Evolutionary conservation across 1,140 invertebrate species (phyloP).

Genomic region (Sitobion miscanthi): DNA sequence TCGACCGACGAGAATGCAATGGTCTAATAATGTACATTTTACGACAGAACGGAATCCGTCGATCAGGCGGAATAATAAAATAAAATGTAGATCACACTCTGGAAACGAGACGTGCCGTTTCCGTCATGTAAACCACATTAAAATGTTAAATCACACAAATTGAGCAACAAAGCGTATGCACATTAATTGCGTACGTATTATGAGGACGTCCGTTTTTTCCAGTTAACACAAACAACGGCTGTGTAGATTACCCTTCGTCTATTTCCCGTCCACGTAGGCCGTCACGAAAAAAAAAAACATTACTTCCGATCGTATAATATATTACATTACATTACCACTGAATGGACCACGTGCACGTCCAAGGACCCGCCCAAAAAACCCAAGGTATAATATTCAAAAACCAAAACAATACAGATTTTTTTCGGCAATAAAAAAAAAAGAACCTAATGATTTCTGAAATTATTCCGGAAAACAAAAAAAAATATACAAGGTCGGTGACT

Average conservation of each 20-base stretch:
- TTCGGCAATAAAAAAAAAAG: background rate
- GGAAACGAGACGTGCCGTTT: background rate
- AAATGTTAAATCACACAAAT: slow-evolving; percentile 46
- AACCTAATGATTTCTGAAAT: background rate
- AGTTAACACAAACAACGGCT: slow-evolving; percentile 43
- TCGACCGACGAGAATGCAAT: background rate
- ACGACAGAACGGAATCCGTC: background rate
- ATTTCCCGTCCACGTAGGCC: slow-evolving; percentile 4
- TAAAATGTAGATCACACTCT: background rate
- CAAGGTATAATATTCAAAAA: slow-evolving; percentile 29
- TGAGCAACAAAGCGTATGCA: slow-evolving; percentile 39
- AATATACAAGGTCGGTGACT: background rate
- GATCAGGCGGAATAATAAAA: background rate
- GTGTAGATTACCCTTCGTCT: slow-evolving; percentile 46
- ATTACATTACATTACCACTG: background rate
- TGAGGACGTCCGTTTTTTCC: slow-evolving; percentile 53
- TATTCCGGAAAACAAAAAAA: background rate
- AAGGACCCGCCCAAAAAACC: slow-evolving; percentile 26
- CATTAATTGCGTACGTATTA: slow-evolving; percentile 41
- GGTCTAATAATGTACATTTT: background rate
- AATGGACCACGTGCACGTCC: background rate
- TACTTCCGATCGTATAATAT: slow-evolving; percentile 40
- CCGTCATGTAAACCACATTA: slow-evolving; percentile 23
- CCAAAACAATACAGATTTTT: slow-evolving; percentile 21
- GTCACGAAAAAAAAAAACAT: slow-evolving; percentile 37